Base-by-base conservation (phyloP, 2,888 invertebrate species). In the Acleris sparsana region DNA sequence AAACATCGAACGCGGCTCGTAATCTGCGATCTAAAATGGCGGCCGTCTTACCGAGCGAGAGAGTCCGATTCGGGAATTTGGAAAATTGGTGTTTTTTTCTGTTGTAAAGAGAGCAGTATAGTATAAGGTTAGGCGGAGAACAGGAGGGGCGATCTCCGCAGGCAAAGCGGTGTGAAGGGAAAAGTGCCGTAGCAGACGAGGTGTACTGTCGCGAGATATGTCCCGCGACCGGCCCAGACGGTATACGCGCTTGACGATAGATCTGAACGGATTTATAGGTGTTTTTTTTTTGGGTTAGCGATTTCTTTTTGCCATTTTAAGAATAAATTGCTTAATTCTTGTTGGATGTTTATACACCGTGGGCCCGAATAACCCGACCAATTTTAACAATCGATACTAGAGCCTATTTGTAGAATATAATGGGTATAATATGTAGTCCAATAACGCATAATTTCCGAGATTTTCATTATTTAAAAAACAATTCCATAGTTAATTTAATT, bases 91-190 rank as follows among this genome's bases (percentile, higher is more conserved):
- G 89, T 89, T 91, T 92, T 84, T 86, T 92, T 91, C 88, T 92
- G 88, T 89, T 90, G 87, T 90, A 89, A 91, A 92, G 90, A 91
- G 90, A 90, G 90, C 90, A 91, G 89, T 92, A 89, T 91, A 90
- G 89, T 90, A 89, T 89, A 90, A 90, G 86, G 89, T 89, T 88
- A 86, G 89, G 87, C 86, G 86, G 87, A 85, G 87, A 86, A 86
- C 86, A 84, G 85, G 79, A 82, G 72, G 86, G 88, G 85, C 79
- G 86, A 87, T 86, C 89, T 87, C 87, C 83, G 87, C 87, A 87
- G 88, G 86, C 88, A 87, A 86, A 86, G 89, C 92, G 89, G 91
- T 89, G 91, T 91, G 92, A 92, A 92, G 92, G 92, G 92, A 91
- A 89, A 89, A 89, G 75, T 73, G 74, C 68, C 71, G 82, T 73